These are phyloP conservation scores for Standfussiana lucernea DNA, from an alignment of 2,888 invertebrate species.

Conservation along the genomic window DNA sequence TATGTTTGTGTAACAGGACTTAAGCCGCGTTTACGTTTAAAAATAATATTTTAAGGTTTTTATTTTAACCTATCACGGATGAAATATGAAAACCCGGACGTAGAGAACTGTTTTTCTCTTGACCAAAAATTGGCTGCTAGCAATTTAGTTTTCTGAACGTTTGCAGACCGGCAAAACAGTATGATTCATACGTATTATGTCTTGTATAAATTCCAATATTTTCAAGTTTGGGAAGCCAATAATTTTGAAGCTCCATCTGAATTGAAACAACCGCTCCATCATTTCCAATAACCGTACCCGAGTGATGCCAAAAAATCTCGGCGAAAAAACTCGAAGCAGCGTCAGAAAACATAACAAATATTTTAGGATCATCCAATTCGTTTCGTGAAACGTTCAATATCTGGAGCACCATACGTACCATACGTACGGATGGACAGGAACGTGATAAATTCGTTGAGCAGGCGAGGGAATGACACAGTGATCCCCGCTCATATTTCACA, in stretches of 20 bases:
- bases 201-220: constrained; percentile 18
- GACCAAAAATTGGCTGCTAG: constrained; percentile 10
- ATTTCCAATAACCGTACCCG: constrained; percentile 58
- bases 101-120: constrained; percentile 27
- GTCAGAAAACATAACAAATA: constrained; percentile 68
- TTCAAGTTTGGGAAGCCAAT: constrained; percentile 21
- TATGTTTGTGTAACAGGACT: constrained; percentile 75
- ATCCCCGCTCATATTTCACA: constrained; percentile 85
- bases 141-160: constrained; percentile 15
- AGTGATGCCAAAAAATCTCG: constrained; percentile 53
- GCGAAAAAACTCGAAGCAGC: constrained; percentile 57
- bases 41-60: constrained; percentile 44
- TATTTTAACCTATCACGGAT: constrained; percentile 48
- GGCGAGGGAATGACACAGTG: constrained; percentile 80
- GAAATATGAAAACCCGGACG: constrained; percentile 46
- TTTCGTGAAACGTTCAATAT: constrained; percentile 70
- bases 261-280: constrained; percentile 55
- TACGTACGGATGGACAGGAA: constrained; percentile 77
- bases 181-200: constrained; percentile 9
- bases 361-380: constrained; percentile 72
- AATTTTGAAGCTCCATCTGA: constrained; percentile 33
- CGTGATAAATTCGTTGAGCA: constrained; percentile 83
- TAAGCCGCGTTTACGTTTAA: constrained; percentile 59
- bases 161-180: background rate
- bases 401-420: constrained; percentile 73